phyloP scores from a whole-genome alignment of 1,140 invertebrate species.

The Melipona quadrifasciata region DNA sequence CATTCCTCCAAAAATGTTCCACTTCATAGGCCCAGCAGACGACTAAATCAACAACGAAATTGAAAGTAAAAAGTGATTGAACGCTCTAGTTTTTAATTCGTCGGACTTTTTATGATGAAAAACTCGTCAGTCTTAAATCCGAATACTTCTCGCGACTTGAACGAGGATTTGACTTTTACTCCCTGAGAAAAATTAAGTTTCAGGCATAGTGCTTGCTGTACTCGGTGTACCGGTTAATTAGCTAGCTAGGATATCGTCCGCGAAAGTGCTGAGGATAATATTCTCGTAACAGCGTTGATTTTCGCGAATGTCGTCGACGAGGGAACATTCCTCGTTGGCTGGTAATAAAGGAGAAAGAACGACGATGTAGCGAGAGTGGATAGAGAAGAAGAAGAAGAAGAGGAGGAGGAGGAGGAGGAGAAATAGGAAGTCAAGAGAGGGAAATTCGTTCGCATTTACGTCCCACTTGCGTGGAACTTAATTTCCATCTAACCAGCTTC shows the following conservation, averaged over 20 bases:
- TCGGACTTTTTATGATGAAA: neutral
- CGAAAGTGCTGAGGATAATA: neutral
- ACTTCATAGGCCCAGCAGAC: neutral
- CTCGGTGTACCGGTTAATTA: neutral
- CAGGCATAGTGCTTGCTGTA: neutral
- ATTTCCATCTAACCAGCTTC: slow-evolving; percentile 47
- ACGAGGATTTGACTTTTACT: neutral
- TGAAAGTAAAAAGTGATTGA: neutral
- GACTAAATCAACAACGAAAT: neutral
- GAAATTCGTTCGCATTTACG: slow-evolving; percentile 33
- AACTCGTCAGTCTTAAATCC: neutral
- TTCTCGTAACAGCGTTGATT: neutral
- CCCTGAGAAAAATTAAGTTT: neutral
- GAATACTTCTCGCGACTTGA: neutral
- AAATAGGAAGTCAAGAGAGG: slow-evolving; percentile 1
- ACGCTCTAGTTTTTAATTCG: neutral
- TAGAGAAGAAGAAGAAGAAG: too few relatives aligned
- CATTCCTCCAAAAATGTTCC: neutral
- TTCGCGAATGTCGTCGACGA: neutral
- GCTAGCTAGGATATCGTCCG: neutral
- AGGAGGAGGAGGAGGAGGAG: neutral
- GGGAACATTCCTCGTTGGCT: neutral
- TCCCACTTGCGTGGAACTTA: slow-evolving; percentile 28
- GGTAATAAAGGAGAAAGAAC: neutral
- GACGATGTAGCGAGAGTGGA: neutral